Evolutionary conservation across 2,888 invertebrate species (phyloP).

Genomic region (Zhuqinia jingwanae): DNA sequence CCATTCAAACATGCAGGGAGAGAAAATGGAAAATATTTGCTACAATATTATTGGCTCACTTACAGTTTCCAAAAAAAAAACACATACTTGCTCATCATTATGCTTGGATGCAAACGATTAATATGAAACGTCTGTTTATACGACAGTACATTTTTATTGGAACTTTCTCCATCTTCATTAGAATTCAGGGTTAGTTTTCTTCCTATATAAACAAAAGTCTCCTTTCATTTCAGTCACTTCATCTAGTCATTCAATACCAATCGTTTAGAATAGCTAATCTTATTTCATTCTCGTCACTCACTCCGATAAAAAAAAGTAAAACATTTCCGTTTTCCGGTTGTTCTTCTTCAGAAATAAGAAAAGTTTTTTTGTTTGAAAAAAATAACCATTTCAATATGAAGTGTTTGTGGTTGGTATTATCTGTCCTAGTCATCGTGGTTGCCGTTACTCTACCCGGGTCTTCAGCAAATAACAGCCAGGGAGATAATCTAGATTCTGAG

Average conservation of each 20-base stretch:
- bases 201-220: slow-evolving; percentile 34
- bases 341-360: too few species aligned
- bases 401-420: slow-evolving; percentile 12
- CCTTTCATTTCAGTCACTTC: background rate
- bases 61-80: too few species aligned
- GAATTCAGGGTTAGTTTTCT: background rate
- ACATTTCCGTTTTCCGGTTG: too few species aligned
- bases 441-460: slow-evolving; percentile 16
- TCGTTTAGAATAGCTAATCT: background rate
- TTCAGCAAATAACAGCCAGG: slow-evolving; percentile 17
- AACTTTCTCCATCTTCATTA: background rate
- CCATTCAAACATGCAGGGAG: too few species aligned
- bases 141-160: background rate
- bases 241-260: background rate
- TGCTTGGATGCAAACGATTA: background rate
- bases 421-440: slow-evolving; percentile 17
- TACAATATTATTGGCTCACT: too few species aligned
- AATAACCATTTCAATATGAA: slow-evolving; percentile 22
- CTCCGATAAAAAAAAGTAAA: too few species aligned
- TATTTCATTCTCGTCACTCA: too few species aligned
- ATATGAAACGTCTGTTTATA: background rate
- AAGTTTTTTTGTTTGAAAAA: too few species aligned
- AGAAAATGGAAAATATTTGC: too few species aligned
- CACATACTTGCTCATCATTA: too few species aligned
- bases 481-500: slow-evolving; percentile 54